phyloP scores from a whole-genome alignment of 2,888 invertebrate genomes.

The Scotopteryx bipunctaria region DNA sequence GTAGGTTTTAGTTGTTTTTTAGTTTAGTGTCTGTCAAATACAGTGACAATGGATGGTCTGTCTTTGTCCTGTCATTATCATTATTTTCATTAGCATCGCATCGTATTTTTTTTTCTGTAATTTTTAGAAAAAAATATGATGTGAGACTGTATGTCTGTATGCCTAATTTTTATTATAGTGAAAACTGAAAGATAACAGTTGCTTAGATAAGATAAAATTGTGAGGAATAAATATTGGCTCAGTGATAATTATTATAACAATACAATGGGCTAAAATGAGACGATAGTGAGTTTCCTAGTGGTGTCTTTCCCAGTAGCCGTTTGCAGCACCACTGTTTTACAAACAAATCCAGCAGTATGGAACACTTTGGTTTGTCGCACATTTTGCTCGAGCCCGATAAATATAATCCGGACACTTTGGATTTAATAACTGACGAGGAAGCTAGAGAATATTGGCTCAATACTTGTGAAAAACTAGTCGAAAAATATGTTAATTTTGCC shows the following conservation, averaged over 20 bases:
- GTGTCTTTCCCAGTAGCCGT: neutral
- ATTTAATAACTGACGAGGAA: constrained; percentile 92
- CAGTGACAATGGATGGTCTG: too few relatives aligned
- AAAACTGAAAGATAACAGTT: constrained; percentile 8
- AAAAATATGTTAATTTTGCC: constrained; percentile 93
- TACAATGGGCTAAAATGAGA: constrained; percentile 60
- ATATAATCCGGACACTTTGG: constrained; percentile 96
- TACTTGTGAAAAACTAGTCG: constrained; percentile 93
- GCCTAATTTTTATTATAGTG: neutral
- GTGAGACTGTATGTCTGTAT: too few relatives aligned
- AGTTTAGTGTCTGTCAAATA: too few relatives aligned
- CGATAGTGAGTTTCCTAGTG: constrained; percentile 51
- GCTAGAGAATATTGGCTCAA: constrained; percentile 96
- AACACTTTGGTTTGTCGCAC: constrained; percentile 74
- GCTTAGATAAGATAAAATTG: constrained; percentile 59
- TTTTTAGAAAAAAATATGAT: too few relatives aligned
- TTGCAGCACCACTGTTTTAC: constrained; percentile 11
- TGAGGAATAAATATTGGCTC: constrained; percentile 55
- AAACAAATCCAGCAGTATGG: constrained; percentile 56
- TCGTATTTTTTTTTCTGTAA: too few relatives aligned
- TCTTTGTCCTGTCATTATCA: too few relatives aligned
- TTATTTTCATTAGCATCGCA: too few relatives aligned
- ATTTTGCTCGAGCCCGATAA: constrained; percentile 89
- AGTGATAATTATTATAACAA: constrained; percentile 60
- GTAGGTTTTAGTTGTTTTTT: too few relatives aligned